Evolutionary conservation across 2,888 invertebrate genomes (phyloP).

Genomic region (Latheticus oryzae): DNA sequence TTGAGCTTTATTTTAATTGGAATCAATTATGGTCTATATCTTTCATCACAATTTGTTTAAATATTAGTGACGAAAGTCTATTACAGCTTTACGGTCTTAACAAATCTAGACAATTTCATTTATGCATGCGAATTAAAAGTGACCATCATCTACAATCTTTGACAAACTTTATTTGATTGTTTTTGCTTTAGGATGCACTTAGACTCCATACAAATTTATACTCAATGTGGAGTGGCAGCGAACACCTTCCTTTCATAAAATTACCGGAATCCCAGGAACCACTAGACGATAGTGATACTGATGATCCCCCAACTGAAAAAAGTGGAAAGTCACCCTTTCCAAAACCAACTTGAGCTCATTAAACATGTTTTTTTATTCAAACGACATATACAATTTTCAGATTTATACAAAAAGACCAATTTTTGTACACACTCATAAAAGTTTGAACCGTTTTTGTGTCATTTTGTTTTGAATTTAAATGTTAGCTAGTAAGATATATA

Average conservation of each 20-base stretch:
- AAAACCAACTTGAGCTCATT: conserved; percentile 58
- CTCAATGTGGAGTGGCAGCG: conserved; percentile 67
- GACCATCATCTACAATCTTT: too few relatives aligned
- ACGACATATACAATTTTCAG: not conserved
- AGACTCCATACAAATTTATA: conserved; percentile 64
- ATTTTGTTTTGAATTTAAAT: too few relatives aligned
- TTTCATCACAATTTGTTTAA: too few relatives aligned
- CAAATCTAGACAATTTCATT: too few relatives aligned
- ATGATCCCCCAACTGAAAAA: conserved; percentile 63
- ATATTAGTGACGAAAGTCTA: too few relatives aligned
- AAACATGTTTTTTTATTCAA: not conserved
- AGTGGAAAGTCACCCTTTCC: conserved; percentile 59
- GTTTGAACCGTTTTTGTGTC: not conserved
- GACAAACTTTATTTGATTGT: not conserved
- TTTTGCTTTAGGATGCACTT: conserved; percentile 59
- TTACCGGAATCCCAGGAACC: conserved; percentile 66
- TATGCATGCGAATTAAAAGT: too few relatives aligned
- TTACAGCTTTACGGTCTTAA: too few relatives aligned
- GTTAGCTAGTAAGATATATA: too few relatives aligned
- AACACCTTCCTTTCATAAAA: conserved; percentile 65
- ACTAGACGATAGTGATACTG: conserved; percentile 64
- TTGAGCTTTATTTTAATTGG: too few relatives aligned
- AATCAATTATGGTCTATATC: too few relatives aligned
- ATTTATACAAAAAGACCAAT: too few relatives aligned
- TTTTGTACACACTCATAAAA: not conserved